These are phyloP conservation scores for Falco columbarius DNA, from an alignment of 2,797 vertebrate species.

Conservation along the genomic window DNA sequence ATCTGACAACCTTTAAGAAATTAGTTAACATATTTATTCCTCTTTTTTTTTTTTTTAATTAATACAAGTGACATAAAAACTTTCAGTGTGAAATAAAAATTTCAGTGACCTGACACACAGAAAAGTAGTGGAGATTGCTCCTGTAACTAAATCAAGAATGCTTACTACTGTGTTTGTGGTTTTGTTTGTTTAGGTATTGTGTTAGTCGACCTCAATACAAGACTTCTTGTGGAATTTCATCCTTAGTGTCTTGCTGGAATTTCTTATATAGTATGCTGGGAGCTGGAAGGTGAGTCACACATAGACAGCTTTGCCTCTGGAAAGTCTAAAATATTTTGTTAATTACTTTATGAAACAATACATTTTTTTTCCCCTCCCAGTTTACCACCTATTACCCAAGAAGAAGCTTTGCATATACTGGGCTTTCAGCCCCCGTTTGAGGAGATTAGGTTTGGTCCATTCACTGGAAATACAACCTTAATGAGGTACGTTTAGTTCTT, in stretches of 20 bases:
- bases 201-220: conserved; percentile 98
- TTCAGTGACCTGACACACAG: neutral
- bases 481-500: conserved; percentile 83
- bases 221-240: conserved; percentile 98
- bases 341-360: neutral
- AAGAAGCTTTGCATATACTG: conserved; percentile 94
- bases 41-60: neutral
- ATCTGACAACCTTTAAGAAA: neutral
- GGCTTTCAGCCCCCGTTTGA: conserved; percentile 99
- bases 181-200: conserved; percentile 87
- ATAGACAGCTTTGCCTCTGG: neutral
- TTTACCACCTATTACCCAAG: conserved; percentile 95
- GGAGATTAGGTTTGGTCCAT: conserved; percentile 97
- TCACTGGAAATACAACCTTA: conserved; percentile 96
- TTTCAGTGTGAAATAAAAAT: neutral
- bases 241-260: conserved; percentile 97
- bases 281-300: conserved; percentile 87
- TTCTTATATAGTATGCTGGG: conserved; percentile 96
- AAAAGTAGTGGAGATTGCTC: neutral
- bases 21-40: neutral
- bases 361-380: conserved; percentile 57
- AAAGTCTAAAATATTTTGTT: neutral
- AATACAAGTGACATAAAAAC: neutral
- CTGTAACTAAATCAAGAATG: neutral
- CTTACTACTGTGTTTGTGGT: neutral